These are phyloP conservation scores for Oasisia sp. DNA, from an alignment of 2,888 invertebrate genomes.

Conservation along the genomic window DNA sequence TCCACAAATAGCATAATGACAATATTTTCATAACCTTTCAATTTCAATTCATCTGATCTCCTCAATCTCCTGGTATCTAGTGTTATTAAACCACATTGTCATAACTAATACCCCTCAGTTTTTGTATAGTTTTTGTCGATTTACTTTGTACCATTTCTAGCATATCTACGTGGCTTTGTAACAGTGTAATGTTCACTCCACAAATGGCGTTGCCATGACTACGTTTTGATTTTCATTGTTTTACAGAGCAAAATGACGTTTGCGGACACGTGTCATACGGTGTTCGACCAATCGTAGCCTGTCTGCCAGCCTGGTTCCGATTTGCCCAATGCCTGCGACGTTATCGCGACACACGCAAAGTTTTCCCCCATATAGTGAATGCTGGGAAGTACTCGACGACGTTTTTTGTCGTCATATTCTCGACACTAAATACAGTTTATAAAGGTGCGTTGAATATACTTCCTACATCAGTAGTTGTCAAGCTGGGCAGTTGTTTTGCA, in stretches of 20 bases:
- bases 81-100: too few relatives aligned
- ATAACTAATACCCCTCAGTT: too few relatives aligned
- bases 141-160: too few relatives aligned
- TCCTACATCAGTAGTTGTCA: too few relatives aligned
- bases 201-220: background rate
- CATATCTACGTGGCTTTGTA: background rate
- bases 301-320: slow-evolving; percentile 96
- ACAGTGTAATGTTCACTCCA: background rate
- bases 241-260: background rate
- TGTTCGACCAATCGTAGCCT: slow-evolving; percentile 85
- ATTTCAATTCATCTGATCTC: too few relatives aligned
- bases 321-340: slow-evolving; percentile 97
- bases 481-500: too few relatives aligned
- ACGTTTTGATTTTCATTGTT: background rate
- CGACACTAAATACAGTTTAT: slow-evolving; percentile 71
- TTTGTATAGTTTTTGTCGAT: too few relatives aligned
- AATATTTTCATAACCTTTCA: too few relatives aligned
- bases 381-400: slow-evolving; percentile 98
- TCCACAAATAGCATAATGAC: too few relatives aligned
- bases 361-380: slow-evolving; percentile 89
- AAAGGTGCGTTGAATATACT: slow-evolving; percentile 68
- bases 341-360: slow-evolving; percentile 85
- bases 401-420: slow-evolving; percentile 90
- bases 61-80: too few relatives aligned
- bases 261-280: slow-evolving; percentile 70